phyloP scores from a whole-genome alignment of 1,140 invertebrate species.

The Eubasilissa regina region DNA sequence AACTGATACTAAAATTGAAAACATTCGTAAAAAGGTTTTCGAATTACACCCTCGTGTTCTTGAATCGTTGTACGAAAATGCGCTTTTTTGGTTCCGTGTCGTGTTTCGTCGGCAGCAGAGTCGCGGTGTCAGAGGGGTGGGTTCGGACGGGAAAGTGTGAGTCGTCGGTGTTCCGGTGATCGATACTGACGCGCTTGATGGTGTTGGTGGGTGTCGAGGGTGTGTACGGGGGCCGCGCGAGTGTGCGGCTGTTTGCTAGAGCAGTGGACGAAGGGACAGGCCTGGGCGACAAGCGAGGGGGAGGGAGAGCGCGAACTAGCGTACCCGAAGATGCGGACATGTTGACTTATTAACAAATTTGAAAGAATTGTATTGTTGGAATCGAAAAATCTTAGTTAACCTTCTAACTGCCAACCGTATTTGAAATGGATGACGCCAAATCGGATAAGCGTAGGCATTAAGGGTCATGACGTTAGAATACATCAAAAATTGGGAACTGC shows the following conservation, averaged over 20 bases:
- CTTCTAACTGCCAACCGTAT: too few species aligned
- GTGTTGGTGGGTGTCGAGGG: constrained; percentile 50
- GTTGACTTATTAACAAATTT: too few species aligned
- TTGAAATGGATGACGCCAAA: too few species aligned
- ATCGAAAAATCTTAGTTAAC: too few species aligned
- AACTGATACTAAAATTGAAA: background rate
- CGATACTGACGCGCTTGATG: constrained; percentile 51
- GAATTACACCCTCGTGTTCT: too few species aligned
- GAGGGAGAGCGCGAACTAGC: background rate
- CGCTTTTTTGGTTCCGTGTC: background rate
- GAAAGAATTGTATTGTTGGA: too few species aligned
- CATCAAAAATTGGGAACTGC: too few species aligned
- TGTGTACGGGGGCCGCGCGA: constrained; percentile 14
- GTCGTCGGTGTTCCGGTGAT: constrained; percentile 53
- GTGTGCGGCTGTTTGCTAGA: constrained; percentile 13
- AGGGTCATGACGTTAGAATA: too few species aligned
- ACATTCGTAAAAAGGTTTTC: background rate
- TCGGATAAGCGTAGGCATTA: too few species aligned
- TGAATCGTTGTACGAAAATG: too few species aligned
- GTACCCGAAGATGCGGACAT: too few species aligned
- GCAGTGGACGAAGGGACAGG: background rate
- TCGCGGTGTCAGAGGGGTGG: too few species aligned
- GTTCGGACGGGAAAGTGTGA: constrained; percentile 31
- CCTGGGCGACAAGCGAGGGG: constrained; percentile 1
- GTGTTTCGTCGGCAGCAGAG: background rate